Evolutionary conservation across 2,113 vertebrate species (phyloP).

Genomic region (Hucho hucho): DNA sequence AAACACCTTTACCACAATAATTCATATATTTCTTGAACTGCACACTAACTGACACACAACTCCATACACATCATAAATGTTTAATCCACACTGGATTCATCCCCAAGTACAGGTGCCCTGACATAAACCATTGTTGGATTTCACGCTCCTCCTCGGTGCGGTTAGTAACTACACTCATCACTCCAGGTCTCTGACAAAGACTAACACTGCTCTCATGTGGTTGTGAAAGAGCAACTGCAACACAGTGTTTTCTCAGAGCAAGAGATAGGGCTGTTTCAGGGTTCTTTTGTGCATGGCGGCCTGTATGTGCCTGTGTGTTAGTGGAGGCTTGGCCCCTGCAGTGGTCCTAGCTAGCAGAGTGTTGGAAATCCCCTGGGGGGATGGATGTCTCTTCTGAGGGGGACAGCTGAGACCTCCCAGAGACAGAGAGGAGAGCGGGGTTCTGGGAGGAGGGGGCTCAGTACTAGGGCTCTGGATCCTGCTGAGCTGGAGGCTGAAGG

Average conservation of each 20-base stretch:
- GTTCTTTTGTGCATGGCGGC: too few relatives aligned
- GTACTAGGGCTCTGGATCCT: too few relatives aligned
- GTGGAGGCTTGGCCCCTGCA: too few relatives aligned
- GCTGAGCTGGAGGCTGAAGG: too few relatives aligned
- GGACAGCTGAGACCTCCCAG: too few relatives aligned
- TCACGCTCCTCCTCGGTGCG: background rate
- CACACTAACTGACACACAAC: slow-evolving; percentile 36
- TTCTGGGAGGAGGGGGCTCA: too few relatives aligned
- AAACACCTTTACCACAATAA: slow-evolving; percentile 20
- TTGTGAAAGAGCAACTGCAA: background rate
- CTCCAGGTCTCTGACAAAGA: slow-evolving; percentile 17
- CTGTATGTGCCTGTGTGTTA: too few relatives aligned
- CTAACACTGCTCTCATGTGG: slow-evolving; percentile 48
- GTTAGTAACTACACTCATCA: background rate
- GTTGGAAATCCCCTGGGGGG: too few relatives aligned
- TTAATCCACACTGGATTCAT: slow-evolving; percentile 8
- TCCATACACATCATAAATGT: slow-evolving; percentile 27
- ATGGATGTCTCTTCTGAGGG: too few relatives aligned
- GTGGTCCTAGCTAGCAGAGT: too few relatives aligned
- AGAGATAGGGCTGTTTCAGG: background rate
- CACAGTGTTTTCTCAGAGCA: background rate
- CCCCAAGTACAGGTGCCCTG: background rate
- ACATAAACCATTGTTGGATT: background rate
- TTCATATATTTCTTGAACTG: slow-evolving; percentile 36
- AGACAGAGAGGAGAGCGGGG: too few relatives aligned